A percentile compares a stretch with the other conserved stretches of the same genome.
Conservation (phyloP, 2,797 vertebrate genomes). For the Sebastes itinus region DNA sequence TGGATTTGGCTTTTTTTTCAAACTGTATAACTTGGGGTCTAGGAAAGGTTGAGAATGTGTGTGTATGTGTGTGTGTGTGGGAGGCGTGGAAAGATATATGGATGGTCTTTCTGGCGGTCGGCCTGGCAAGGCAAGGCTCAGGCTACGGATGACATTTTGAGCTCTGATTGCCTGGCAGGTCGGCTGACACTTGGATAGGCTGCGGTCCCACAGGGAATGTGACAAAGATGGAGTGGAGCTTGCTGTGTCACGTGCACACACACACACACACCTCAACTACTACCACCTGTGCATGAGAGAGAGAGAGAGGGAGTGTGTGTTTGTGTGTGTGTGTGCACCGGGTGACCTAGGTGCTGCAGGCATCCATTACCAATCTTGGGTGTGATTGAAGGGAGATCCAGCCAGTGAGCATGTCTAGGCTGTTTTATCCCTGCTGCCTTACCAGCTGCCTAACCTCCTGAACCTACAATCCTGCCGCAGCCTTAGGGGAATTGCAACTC, state of each 20-base stretch:
- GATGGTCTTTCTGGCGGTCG: slow-evolving; percentile 37
- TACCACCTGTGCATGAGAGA: not conserved
- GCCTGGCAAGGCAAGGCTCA: slow-evolving; percentile 46
- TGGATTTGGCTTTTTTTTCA: not conserved
- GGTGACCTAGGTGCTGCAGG: slow-evolving; percentile 53
- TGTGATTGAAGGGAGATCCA: slow-evolving; percentile 65
- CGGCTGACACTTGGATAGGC: slow-evolving; percentile 63
- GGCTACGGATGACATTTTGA: slow-evolving; percentile 72
- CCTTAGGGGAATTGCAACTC: slow-evolving; percentile 47
- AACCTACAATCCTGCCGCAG: slow-evolving; percentile 47
- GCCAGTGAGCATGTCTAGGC: slow-evolving; percentile 59
- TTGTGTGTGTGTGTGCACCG: not conserved
- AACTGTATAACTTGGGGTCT: not conserved
- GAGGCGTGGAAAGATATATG: slow-evolving; percentile 48
- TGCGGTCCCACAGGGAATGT: slow-evolving; percentile 63
- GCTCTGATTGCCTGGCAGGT: slow-evolving; percentile 73
- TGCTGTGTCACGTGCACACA: slow-evolving; percentile 3
- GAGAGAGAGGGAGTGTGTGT: not conserved
- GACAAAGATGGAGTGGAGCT: slow-evolving; percentile 69
- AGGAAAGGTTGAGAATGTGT: not conserved
- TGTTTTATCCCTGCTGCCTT: slow-evolving; percentile 67
- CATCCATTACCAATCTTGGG: slow-evolving; percentile 55
- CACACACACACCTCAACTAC: slow-evolving; percentile 4
- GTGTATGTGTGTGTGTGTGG: slow-evolving; percentile 17
- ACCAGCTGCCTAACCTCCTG: slow-evolving; percentile 62